These are phyloP conservation scores for Myzus persicae DNA, from an alignment of 1,140 invertebrate species.

Conservation along the genomic window DNA sequence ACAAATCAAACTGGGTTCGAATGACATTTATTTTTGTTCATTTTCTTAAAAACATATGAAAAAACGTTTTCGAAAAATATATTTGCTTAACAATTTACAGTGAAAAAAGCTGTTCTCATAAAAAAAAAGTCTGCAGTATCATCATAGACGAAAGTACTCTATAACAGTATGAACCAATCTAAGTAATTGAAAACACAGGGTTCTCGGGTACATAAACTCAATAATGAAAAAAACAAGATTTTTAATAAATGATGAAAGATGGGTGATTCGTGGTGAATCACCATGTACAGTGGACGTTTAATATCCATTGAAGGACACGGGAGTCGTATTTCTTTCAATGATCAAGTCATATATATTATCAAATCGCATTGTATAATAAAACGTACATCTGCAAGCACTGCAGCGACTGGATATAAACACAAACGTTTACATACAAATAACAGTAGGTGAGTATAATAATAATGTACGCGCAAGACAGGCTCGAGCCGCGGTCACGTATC, in stretches of 20 bases:
- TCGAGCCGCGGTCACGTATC: not conserved
- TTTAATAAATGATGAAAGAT: not conserved
- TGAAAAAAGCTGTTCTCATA: not conserved
- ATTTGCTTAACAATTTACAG: no score
- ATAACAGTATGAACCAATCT: not conserved
- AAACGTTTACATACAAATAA: not conserved
- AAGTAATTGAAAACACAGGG: not conserved
- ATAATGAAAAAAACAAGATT: not conserved
- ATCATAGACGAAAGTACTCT: not conserved
- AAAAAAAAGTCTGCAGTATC: not conserved
- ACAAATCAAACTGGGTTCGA: no score
- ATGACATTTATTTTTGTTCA: no score
- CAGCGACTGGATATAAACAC: not conserved
- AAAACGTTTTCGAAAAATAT: no score
- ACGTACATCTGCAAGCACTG: not conserved
- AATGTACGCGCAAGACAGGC: not conserved
- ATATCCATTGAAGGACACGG: not conserved
- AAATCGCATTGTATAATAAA: not conserved
- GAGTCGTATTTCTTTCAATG: not conserved
- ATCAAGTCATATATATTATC: not conserved
- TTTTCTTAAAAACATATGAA: no score
- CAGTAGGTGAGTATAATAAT: not conserved
- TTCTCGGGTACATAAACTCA: not conserved
- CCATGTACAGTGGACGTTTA: not conserved
- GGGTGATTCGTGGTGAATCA: not conserved